Percentiles rank a stretch among this genome's conserved stretches.
These are phyloP conservation scores for Leguminivora glycinivorella DNA, from an alignment of 1,140 invertebrate species.

Conservation along the genomic window DNA sequence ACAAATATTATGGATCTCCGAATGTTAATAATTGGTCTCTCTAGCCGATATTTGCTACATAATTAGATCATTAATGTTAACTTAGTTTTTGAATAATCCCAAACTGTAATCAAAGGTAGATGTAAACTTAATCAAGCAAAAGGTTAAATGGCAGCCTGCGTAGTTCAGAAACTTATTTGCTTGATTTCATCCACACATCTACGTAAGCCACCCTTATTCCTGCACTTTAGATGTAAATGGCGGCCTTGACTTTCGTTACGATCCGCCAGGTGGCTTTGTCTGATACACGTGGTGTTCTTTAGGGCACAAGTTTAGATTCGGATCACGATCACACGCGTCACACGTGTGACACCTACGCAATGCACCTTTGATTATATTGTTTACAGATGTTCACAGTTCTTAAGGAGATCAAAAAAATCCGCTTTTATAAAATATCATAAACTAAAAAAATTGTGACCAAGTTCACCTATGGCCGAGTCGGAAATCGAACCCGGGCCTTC, in stretches of 20 bases:
- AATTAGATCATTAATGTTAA: no score
- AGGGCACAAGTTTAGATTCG: slow-evolving; percentile 10
- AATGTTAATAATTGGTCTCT: no score
- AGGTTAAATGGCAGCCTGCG: not conserved
- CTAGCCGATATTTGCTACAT: no score
- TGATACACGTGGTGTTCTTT: not conserved
- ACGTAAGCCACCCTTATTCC: not conserved
- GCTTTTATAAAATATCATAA: no score
- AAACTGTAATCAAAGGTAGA: no score
- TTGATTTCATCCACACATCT: not conserved
- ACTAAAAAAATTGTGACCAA: no score
- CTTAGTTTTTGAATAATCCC: no score
- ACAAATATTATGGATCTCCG: no score
- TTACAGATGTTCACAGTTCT: not conserved
- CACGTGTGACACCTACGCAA: slow-evolving; percentile 1
- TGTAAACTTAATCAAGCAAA: not conserved
- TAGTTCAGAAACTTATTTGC: slow-evolving; percentile 1
- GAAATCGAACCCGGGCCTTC: no score
- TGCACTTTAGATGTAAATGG: slow-evolving; percentile 25
- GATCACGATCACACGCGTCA: slow-evolving; percentile 1
- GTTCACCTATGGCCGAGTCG: no score
- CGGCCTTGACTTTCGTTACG: slow-evolving; percentile 23
- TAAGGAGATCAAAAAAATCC: not conserved
- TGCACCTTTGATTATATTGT: slow-evolving; percentile 12
- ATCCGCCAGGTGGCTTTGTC: slow-evolving; percentile 24